Conservation (phyloP, 2,113 vertebrate species). For the Cyrtonyx montezumae region DNA sequence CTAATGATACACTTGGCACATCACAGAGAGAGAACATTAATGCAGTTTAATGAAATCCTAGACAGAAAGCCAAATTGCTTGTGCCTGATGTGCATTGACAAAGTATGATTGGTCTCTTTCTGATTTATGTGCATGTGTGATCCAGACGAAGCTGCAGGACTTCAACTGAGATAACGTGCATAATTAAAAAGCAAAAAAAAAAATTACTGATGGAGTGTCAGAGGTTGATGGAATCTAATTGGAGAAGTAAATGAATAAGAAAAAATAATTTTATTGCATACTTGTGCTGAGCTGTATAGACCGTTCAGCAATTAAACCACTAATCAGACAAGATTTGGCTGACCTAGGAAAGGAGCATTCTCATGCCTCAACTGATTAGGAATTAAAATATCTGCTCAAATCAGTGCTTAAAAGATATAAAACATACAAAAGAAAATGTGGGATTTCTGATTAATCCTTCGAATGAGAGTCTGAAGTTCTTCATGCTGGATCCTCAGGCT, state of each 20-base stretch:
- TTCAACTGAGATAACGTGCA: background rate
- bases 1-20: conserved; percentile 28
- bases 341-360: background rate
- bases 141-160: background rate
- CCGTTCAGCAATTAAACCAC: background rate
- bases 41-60: conserved; percentile 6
- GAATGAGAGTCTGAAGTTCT: background rate
- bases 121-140: conserved; percentile 15
- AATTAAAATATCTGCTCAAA: background rate
- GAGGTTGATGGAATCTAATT: background rate
- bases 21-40: background rate
- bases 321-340: background rate
- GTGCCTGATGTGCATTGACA: background rate
- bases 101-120: background rate
- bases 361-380: background rate
- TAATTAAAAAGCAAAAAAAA: background rate
- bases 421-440: background rate
- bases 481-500: background rate
- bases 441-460: background rate
- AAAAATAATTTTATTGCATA: background rate
- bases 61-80: conserved; percentile 36
- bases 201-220: background rate
- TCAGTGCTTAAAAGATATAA: background rate
- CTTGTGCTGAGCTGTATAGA: background rate
- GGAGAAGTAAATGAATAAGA: background rate